Evolutionary conservation across 2,888 invertebrate species (phyloP), one percentile per base, ranked within the genome.

Genomic region (Pelosia muscerda): DNA sequence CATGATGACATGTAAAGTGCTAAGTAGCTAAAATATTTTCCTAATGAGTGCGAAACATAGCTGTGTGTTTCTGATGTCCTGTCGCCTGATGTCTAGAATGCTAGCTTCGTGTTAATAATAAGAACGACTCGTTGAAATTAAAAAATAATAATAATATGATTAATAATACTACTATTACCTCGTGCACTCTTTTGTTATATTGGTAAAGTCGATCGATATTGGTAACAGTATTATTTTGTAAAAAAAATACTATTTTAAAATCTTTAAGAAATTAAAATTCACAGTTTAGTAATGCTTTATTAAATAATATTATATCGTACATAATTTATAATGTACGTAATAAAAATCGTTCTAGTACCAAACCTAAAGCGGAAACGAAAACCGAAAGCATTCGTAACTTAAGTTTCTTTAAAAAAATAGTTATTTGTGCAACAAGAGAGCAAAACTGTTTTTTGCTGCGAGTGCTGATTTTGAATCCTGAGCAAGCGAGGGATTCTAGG

Each of bases 31-130:
- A 54, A 66, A 70, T 81, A 66, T 80, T 77, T 72, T 77, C 56
- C 62, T 68, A 65, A 61, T 68, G 55, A 71, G 63, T 54, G 23
- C 26, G 9, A 59, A 19, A 62, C 79, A 74, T 82, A 76, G 73
- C 74, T 76, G 63, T 79, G 66, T 79, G 73, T 75, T 71, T 75
- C 69, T 75, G 69, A 70, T 74, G 81, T 77, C 82, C 77, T 86
- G 79, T 88, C 81, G 85, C 79, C 82, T 89, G 73, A 82, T 90
- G 86, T 91, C 81, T 92, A 90, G 92, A 87, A 85, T 79, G 90
- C 90, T 92, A 92, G 92, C 89, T 90, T 90, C 86, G 84, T 81
- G 77, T 85, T 73, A 67, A 69, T 25, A 58, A 23, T 81, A 76
- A 81, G 74, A 31, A 65, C 65, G 58, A 71, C 65, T 11, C 57